Evolutionary conservation across 2,888 invertebrate genomes (phyloP), one percentile per base, ranked within the genome.

Genomic region (Octodonta nipae): DNA sequence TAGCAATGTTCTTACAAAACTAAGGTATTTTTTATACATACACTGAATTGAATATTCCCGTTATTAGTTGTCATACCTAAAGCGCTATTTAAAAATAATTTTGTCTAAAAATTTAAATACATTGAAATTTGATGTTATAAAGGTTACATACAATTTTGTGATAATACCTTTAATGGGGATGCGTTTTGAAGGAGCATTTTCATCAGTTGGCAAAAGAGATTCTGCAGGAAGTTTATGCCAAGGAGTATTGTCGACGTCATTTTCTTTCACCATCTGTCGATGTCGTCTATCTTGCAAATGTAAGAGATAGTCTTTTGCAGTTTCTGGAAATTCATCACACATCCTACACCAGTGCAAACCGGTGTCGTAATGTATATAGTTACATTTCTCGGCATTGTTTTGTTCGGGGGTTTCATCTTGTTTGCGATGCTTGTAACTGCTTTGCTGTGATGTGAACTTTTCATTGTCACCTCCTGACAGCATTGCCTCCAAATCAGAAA

Each of bases 271-370:
- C 41, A 47, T 69, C 61, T 76, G 73, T 52, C 77, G 76, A 64
- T 88, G 88, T 20, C 78, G 76, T 39, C 74, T 70, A 31, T 76
- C 73, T 56, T 87, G 87, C 46, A 87, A 69, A 66, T 88, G 88
- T 58, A 78, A 77, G 45, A 88, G 64, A 58, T 81, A 83, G 57
- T 85, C 84, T 58, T 85, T 84, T 30, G 86, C 86, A 2, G 85
- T 83, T 52, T 80, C 75, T 15, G 87, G 87, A 60, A 88, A 88
- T 48, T 80, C 78, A 58, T 84, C 78, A 63, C 88, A 88, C 29
- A 78, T 73, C 33, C 84, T 71, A 58, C 87, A 88, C 88, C 88
- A 88, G 57, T 87, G 86, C 70, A 84, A 77, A 64, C 86, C 86
- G 0, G 86, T 84, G 61, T 88, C 87, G 55, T 84, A 87, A 63